Base-by-base conservation (phyloP, 1,140 invertebrate genomes). In the Drosophila bocqueti region DNA sequence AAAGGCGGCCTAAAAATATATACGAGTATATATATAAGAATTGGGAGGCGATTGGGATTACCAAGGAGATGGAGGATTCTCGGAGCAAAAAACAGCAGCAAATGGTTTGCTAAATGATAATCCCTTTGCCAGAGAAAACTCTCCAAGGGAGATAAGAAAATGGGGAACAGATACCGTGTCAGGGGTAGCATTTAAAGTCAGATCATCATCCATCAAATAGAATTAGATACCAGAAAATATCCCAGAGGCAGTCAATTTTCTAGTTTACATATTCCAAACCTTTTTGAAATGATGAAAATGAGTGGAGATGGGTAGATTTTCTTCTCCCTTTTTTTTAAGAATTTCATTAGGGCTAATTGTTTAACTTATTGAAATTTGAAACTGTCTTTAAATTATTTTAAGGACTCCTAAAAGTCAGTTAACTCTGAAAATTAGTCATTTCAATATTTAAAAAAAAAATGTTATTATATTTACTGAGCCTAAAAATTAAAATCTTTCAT, bases 81-180 rank as follows among this genome's bases (percentile, higher is more conserved):
- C 11, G 1, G 21, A 49, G 13, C 26, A 38, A 45, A 66, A 46
- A 38, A 24, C 18, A 46, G 15, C 21, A 38, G 60, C 62, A 67
- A 69, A 69, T 69, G 46, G 62, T 36, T 52, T 54, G 64, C 67
- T 69, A 69, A 69, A 69, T 69, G 64, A 69, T 69, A 69, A 69
- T 69, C 47, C 64, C 29, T 31, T 26, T 50, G 45, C 36, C 36
- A 40, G 11, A 38, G 13, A 11, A n/a, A 40, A 26, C 49, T 45
- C 47, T 49, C 40, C n/a, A 5, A 10, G 15, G 15, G 3, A 11
- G 58, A 45, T 63, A 45, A 34, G 26, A 26, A 67, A 50, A 34
- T 49, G 16, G 6, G 9, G 34, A 15, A 24, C 11, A 18, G 24
- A 47, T 60, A 60, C 21, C 7, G 18, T 26, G 34, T 1, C 16